These are phyloP conservation scores for Eufriesea mexicana DNA, from an alignment of 1,140 invertebrate genomes.

Conservation along the genomic window DNA sequence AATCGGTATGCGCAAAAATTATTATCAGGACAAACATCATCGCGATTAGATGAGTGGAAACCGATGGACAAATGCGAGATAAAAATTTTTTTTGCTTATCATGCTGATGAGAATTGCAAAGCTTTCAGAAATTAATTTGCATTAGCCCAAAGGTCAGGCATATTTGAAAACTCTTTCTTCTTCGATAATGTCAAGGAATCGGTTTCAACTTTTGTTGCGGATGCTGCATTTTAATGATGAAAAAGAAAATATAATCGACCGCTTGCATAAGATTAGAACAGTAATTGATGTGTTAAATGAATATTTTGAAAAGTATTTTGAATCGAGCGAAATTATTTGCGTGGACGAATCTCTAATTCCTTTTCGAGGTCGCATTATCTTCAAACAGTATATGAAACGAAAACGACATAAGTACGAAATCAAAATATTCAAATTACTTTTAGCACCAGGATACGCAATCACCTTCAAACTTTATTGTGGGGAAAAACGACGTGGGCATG, in stretches of 20 bases:
- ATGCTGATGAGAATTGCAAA: background rate
- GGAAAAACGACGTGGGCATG: conserved; percentile 45
- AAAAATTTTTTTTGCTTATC: background rate
- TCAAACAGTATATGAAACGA: background rate
- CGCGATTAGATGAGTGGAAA: too few species aligned
- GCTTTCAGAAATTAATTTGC: background rate
- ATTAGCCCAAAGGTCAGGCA: background rate
- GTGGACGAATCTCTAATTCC: background rate
- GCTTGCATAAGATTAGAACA: background rate
- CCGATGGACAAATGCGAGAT: background rate
- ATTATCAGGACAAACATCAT: too few species aligned
- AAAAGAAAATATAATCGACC: background rate
- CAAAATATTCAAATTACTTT: background rate
- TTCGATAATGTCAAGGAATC: background rate
- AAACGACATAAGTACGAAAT: background rate
- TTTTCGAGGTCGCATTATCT: background rate
- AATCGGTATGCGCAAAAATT: too few species aligned
- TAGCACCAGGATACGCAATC: background rate
- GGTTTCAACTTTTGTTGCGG: background rate
- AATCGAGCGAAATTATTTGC: background rate
- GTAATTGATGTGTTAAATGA: background rate
- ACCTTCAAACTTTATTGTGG: conserved; percentile 25
- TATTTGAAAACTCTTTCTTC: background rate
- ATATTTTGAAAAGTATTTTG: background rate
- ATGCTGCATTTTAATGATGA: background rate